Base-by-base conservation (phyloP, 2,888 invertebrate species). In the Euphydryas editha region DNA sequence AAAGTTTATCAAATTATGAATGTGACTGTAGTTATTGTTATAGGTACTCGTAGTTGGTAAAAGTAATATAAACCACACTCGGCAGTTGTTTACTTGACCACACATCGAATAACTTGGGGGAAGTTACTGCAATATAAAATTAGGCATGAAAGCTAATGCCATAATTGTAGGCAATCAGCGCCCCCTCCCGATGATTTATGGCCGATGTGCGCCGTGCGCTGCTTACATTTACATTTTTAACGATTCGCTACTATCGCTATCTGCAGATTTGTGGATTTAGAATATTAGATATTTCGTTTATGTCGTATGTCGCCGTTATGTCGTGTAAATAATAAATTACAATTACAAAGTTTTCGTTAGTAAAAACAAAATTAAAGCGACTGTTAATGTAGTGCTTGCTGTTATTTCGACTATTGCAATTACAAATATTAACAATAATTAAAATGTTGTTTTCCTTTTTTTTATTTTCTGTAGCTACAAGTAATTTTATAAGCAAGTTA, bases 81-180 rank as follows among this genome's bases (percentile, higher is more conserved):
- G 51, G n/a, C 24, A 51, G 21, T 54, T 51, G 58, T 65, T 73
- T 75, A 77, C 75, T 82, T 84, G 81, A 81, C 82, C 82, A 74
- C 78, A 74, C 68, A 72, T 72, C 69, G 73, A 65, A 71, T 65
- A 66, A 69, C 76, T 70, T 68, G 59, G 63, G 78, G 77, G 79
- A 78, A 78, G 78, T 78, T 62, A 66, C 78, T 75, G 78, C 80
- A 78, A 78, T 80, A 82, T 82, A 85, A 87, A 91, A 91, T 90
- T 88, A 90, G 86, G 81, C 85, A 86, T 84, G 85, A 86, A 87
- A 88, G 86, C 88, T 90, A 92, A 92, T 89, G 85, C 90, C 84
- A 85, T 90, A 92, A 92, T 91, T 88, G 90, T 80, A 82, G 88
- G 87, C 87, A 90, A 90, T 90, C 89, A 85, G 85, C 85, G 77